Evolutionary conservation across 2,888 invertebrate genomes (phyloP).

Genomic region (Diogma glabrata): DNA sequence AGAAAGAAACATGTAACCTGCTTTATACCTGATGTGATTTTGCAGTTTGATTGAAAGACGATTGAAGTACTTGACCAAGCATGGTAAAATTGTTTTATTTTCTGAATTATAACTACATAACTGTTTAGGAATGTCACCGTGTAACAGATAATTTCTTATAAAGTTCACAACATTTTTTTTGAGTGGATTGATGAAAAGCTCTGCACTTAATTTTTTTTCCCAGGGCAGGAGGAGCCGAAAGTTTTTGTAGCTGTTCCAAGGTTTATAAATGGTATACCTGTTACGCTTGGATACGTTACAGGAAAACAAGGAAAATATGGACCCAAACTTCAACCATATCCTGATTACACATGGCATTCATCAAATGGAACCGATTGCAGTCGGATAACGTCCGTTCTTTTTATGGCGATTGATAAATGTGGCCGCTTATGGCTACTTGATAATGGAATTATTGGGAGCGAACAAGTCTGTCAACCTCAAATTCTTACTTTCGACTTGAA

Average conservation of each 20-base stretch:
- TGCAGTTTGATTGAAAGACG: too few species aligned
- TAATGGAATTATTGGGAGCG: slow-evolving; percentile 45
- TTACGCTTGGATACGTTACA: slow-evolving; percentile 53
- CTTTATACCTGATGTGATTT: too few species aligned
- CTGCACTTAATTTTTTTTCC: too few species aligned
- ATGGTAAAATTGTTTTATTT: too few species aligned
- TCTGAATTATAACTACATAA: too few species aligned
- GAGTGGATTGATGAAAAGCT: too few species aligned
- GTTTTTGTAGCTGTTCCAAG: slow-evolving; percentile 63
- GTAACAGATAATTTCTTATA: too few species aligned
- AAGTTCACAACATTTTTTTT: too few species aligned
- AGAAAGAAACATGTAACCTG: too few species aligned
- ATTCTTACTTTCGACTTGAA: slow-evolving; percentile 57
- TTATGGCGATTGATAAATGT: slow-evolving; percentile 55
- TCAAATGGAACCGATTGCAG: slow-evolving; percentile 46
- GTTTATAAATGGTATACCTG: slow-evolving; percentile 58
- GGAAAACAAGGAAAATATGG: slow-evolving; percentile 34
- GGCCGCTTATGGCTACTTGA: slow-evolving; percentile 55
- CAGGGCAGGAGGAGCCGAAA: too few species aligned
- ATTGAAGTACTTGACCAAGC: too few species aligned
- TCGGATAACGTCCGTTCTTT: slow-evolving; percentile 60
- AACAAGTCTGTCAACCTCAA: slow-evolving; percentile 56
- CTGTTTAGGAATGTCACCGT: too few species aligned
- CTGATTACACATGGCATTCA: slow-evolving; percentile 51
- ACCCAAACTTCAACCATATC: slow-evolving; percentile 47